Base-by-base conservation (phyloP, 2,888 invertebrate genomes). In the Caenorhabditis becei region DNA sequence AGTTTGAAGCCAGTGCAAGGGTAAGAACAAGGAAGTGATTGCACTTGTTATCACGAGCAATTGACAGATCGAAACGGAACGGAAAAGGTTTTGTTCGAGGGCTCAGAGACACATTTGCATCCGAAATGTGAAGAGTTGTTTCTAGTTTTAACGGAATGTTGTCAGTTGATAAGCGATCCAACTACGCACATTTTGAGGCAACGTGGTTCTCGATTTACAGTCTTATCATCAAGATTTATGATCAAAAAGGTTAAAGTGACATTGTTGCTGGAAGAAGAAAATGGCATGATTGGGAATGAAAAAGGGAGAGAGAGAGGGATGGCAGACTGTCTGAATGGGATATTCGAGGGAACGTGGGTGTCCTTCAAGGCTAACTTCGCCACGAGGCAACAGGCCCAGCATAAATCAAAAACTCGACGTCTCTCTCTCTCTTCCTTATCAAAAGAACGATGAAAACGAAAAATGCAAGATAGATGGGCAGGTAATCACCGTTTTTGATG, bases 371-470 rank as follows among this genome's bases (percentile, higher is more conserved):
- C 10, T 11, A 35, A 5, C 24, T 56, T 56, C 16, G 14, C n/a
- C n/a, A 7, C 32, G 32, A 32, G 32, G 32, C 32, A 4, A 16
- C 18, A 16, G 16, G 5, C 41, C 20, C 7, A 14, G 59, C 11
- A 44, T 59, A 59, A 59, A 59, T 59, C 59, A 59, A 59, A 24
- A 24, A 16, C 16, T 41, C 41, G 35, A 18, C 54, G 28, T n/a
- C n/a, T n/a, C n/a, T n/a, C n/a, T n/a, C n/a, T n/a, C 49, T 18
- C 49, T 49, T 53, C 16, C 59, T 59, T 59, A 59, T 59, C 59
- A 16, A 44, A 44, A 44, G 59, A 41, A 41, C 41, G 41, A 59
- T 41, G 41, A 53, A n/a, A n/a, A n/a, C 26, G 24, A 53, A 44
- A 59, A 58, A 32, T 28, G 23, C 11, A 28, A 58, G 20, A 41